Base-by-base conservation (phyloP, 1,140 invertebrate species). In the Bombus turneri region DNA sequence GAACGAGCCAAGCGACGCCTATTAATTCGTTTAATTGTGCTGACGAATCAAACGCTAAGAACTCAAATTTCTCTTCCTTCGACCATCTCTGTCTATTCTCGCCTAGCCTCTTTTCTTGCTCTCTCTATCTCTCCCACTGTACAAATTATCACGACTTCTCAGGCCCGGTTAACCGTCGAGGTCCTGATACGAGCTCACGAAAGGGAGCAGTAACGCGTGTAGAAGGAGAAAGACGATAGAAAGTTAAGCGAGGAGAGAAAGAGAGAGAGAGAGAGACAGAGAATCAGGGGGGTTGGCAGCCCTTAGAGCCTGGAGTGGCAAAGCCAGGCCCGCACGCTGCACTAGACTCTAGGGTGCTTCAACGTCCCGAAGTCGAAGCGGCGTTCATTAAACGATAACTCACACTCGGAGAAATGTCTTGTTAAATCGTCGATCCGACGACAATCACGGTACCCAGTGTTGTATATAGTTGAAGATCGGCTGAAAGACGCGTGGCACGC, bases 21-120 rank as follows among this genome's bases (percentile, higher is more conserved):
- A 93, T 94, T 94, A 94, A 94, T 94, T 94, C 91, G 90, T 92
- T 93, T 94, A 94, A 94, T 94, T 93, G 93, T 91, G 93, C 93
- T 93, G 93, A 94, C 92, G 91, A 94, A 93, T 94, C 91, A 91
- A 92, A 94, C 88, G 87, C 88, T 91, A 84, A 92, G 31, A 89
- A 92, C 88, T 90, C 84, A 88, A 91, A 89, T 87, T 76, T 85
- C 76, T 76, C 73, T 53, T 75, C n/a, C 73, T 53, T 62, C 73
- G 57, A 12, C 39, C 77, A 39, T 76, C 74, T 72, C 69, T 76
- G 77, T 78, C 28, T 66, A 37, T 53, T 13, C 62, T 69, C 43
- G 43, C 15, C 59, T 59, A n/a, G 62, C 73, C 31, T 57, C 31
- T 77, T 80, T 66, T 75, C 75, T 73, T 18, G 41, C 66, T 66